These are phyloP conservation scores for Lasioglossum albipes DNA, from an alignment of 1,140 invertebrate genomes.

Conservation along the genomic window DNA sequence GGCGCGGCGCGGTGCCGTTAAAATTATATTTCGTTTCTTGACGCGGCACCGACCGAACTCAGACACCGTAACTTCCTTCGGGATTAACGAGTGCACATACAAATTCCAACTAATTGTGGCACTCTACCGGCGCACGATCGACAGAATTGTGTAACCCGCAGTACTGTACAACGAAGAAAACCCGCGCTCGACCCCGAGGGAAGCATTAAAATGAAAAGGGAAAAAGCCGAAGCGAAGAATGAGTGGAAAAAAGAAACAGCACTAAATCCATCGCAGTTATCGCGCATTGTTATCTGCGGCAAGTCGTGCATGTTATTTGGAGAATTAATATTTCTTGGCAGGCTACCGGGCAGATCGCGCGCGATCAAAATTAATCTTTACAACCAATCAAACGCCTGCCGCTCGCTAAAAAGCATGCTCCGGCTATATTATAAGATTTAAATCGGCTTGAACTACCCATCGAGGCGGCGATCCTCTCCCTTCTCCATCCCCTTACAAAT, in stretches of 20 bases:
- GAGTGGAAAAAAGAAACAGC: background rate
- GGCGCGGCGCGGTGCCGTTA: too few relatives aligned
- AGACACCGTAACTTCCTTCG: background rate
- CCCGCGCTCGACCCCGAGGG: background rate
- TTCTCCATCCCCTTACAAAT: background rate
- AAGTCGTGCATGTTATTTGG: constrained; percentile 32
- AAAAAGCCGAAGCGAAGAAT: too few relatives aligned
- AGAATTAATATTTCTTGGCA: constrained; percentile 46
- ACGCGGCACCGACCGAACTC: background rate
- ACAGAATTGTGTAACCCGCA: background rate
- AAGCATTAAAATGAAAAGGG: background rate
- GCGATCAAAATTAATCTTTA: constrained; percentile 54
- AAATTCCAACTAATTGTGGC: constrained; percentile 10
- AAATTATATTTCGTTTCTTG: background rate
- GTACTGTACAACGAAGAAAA: background rate
- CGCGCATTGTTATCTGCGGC: background rate
- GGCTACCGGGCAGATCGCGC: constrained; percentile 9
- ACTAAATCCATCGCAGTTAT: constrained; percentile 36
- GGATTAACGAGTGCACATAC: background rate
- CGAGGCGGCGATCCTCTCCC: background rate
- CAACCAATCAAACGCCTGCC: constrained; percentile 43
- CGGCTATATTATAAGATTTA: constrained; percentile 39
- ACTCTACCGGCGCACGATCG: background rate
- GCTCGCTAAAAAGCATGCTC: background rate
- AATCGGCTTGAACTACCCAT: background rate